Base-by-base conservation (phyloP, 30 jellyfish, hydroid and myxozoan species). In the Catostylus mosaicus region DNA sequence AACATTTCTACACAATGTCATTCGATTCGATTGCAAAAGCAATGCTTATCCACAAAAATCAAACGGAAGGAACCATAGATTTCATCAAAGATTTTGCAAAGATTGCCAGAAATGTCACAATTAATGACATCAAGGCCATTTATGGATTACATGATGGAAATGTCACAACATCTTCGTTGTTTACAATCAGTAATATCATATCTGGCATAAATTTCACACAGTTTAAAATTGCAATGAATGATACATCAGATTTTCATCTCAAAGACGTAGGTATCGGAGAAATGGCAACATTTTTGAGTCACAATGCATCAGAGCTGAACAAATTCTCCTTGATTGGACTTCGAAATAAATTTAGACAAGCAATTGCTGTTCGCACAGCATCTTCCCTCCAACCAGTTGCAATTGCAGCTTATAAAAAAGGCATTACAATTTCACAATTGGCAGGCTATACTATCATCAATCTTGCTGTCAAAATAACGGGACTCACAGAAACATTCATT, bases 1-100 rank as follows among this genome's bases (percentile, higher is more conserved):
- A 80, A 35, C 75, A 65, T n/a, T 65, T 64, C 66, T 61, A 65
- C 30, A 45, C 76, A 46, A 40, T 80, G 83, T 80, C 90, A 5
- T 46, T 63, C 8, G 59, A 48, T 46, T 80, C 90, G 7, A n/a
- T 80, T 1, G 73, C 75, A 0, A 51, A 48, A 20, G 67, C 90
- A 0, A 40, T 80, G 36, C 52, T 80, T n/a, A 33, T 64, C 0
- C 77, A 80, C 36, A 65, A 68, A 30, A 80, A 80, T 32, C 38
- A 36, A 0, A 46, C 90, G 30, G 83, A 80, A 29, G 80, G 72
- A 64, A 78, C 62, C 0, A 18, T 11, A 2, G 83, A 65, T 23
- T 63, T 80, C 45, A 24, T 65, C 6, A 46, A 33, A 80, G 90
- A 80, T 37, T 46, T 80, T 35, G 54, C 68, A 24, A 65, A 18